Base-by-base conservation (phyloP, 2,888 invertebrate genomes). In the Dioctria linearis region DNA sequence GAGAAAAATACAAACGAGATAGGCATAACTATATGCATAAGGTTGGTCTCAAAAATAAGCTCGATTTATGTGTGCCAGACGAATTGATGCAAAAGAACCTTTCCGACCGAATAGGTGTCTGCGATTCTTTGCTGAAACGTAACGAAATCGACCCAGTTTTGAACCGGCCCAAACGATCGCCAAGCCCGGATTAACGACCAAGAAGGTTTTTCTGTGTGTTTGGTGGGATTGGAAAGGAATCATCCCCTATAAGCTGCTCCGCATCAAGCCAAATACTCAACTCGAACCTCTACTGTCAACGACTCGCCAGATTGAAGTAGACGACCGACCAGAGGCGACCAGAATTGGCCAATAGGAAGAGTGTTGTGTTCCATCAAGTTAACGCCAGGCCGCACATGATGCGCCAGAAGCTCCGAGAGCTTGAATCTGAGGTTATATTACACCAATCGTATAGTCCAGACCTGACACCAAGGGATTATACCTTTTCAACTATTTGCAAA, bases 351-450 rank as follows among this genome's bases (percentile, higher is more conserved):
- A 81, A 81, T 42, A 66, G 80, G 0, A 81, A 69, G 65, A 80
- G 81, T 69, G 81, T 83, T 75, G 82, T 83, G 81, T 83, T 83
- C 61, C 80, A 82, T 63, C 82, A 82, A 42, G 80, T 81, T 71
- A 83, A 78, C 71, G 65, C 76, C 13, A 75, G 73, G 25, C 78
- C 73, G 67, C 79, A 69, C 76, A 61, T 80, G 83, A 84, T 83
- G 66, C 84, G 83, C 25, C 80, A 85, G 73, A 84, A 85, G 80
- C 76, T 85, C 43, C 40, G 75, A 73, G 82, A 84, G 82, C 82
- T 84, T 80, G 83, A 83, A 78, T 84, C n/a, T n/a, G 25, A 25
- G 25, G 25, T 25, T 25, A 0, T 25, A 25, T 25, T 2, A 0
- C 25, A 25, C 25, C 2, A 1, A 2, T 25, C 25, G 25, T 25